A percentile compares a stretch with the other conserved stretches of the same genome.
phyloP scores from a whole-genome alignment of 2,888 invertebrate species.

The Acrobasis consociella region DNA sequence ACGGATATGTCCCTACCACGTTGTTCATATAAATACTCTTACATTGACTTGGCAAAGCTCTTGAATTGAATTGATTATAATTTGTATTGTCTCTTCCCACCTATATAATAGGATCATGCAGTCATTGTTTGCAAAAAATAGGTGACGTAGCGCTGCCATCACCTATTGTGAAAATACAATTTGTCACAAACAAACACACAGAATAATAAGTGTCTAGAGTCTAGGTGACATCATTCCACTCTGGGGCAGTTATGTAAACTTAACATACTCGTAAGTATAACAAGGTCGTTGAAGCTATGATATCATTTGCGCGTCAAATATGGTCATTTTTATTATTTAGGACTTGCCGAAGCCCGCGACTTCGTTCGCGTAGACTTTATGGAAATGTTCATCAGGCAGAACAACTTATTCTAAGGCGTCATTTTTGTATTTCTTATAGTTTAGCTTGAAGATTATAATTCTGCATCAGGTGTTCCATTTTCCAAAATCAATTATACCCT shows the following conservation, averaged over 20 bases:
- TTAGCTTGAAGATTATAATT: too few species aligned
- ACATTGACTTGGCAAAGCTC: too few species aligned
- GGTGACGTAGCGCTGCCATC: constrained; percentile 2
- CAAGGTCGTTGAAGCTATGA: not conserved
- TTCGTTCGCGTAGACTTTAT: too few species aligned
- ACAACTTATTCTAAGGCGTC: too few species aligned
- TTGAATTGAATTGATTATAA: not conserved
- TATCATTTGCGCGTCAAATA: not conserved
- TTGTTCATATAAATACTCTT: too few species aligned
- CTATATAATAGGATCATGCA: not conserved
- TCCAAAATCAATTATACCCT: too few species aligned
- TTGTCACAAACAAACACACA: constrained; percentile 1
- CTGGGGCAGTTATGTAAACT: not conserved
- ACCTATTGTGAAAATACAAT: constrained; percentile 9
- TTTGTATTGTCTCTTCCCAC: not conserved
- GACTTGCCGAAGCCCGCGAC: too few species aligned
- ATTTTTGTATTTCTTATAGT: too few species aligned
- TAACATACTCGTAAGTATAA: constrained; percentile 1
- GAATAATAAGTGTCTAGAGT: constrained; percentile 6
- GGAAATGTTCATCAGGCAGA: too few species aligned
- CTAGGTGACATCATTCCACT: constrained; percentile 3
- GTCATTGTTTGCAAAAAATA: constrained; percentile 20
- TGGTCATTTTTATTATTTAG: too few species aligned
- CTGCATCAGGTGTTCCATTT: too few species aligned
- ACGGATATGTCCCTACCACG: too few species aligned